These are phyloP conservation scores for Hestina assimilis DNA, from an alignment of 1,140 invertebrate genomes.

Conservation along the genomic window DNA sequence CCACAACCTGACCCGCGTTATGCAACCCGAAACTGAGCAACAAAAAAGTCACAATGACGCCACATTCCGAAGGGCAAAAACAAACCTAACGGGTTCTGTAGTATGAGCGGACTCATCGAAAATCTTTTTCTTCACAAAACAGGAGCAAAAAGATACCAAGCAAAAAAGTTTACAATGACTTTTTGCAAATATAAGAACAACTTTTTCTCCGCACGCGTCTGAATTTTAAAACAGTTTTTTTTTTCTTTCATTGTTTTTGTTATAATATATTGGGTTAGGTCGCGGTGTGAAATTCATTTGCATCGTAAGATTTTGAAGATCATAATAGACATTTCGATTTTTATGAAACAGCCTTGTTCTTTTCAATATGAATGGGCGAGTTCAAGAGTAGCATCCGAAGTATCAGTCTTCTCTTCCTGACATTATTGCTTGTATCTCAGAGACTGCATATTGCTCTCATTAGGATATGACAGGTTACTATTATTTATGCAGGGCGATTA, in stretches of 20 bases:
- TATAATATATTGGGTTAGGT: conserved; percentile 49
- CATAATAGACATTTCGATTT: too few relatives aligned
- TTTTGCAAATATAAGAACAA: conserved; percentile 58
- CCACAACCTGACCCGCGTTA: conserved; percentile 52
- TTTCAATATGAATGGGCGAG: too few relatives aligned
- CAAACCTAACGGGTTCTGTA: conserved; percentile 54
- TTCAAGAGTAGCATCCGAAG: too few relatives aligned
- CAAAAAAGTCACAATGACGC: conserved; percentile 44
- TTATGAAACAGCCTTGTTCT: too few relatives aligned
- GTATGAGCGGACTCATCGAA: conserved; percentile 44
- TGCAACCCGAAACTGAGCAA: conserved; percentile 42
- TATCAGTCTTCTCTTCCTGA: too few relatives aligned
- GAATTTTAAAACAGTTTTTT: conserved; percentile 60
- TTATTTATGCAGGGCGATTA: too few relatives aligned
- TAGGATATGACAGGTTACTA: too few relatives aligned
- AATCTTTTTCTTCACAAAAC: conserved; percentile 48
- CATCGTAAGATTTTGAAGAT: conserved; percentile 19
- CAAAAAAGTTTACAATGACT: conserved; percentile 59
- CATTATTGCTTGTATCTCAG: too few relatives aligned
- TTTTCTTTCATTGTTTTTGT: conserved; percentile 49
- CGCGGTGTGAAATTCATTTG: conserved; percentile 32
- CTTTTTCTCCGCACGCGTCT: conserved; percentile 65
- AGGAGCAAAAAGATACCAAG: conserved; percentile 56
- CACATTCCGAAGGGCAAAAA: conserved; percentile 57
- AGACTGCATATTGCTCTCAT: too few relatives aligned